Conservation (phyloP, 2,888 invertebrate species). For the Didymodactylos carnosus region DNA sequence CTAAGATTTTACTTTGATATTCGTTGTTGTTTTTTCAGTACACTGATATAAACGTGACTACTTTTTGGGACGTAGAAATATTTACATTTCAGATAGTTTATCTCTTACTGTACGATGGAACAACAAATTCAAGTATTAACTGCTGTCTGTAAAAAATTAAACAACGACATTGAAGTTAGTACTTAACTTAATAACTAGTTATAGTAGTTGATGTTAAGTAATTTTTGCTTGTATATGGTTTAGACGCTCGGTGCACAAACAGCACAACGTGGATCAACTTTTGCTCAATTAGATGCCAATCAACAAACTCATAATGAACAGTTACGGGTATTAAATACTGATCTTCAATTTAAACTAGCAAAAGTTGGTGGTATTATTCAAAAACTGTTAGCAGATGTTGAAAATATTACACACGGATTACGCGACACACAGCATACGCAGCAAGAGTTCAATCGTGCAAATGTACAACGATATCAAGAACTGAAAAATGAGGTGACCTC, state of each 20-base stretch:
- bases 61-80: too few relatives aligned
- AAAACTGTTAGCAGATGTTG: constrained; percentile 1
- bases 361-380: not conserved
- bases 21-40: too few relatives aligned
- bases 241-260: not conserved
- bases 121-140: constrained; percentile 8
- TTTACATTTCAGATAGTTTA: too few relatives aligned
- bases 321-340: constrained; percentile 1
- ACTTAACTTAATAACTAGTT: not conserved
- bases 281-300: not conserved
- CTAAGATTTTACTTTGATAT: too few relatives aligned
- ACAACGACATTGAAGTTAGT: constrained; percentile 7
- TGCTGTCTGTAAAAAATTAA: constrained; percentile 13
- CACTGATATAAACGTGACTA: too few relatives aligned
- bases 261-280: not conserved
- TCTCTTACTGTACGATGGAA: too few relatives aligned
- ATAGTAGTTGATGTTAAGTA: not conserved
- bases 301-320: not conserved
- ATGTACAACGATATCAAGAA: constrained; percentile 5
- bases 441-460: constrained; percentile 4
- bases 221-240: not conserved
- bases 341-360: constrained; percentile 8
- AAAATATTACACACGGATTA: not conserved
- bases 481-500: constrained; percentile 1
- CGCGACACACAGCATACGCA: not conserved